phyloP scores from a whole-genome alignment of 2,888 invertebrate species.

The Nipponacmea schrenckii region DNA sequence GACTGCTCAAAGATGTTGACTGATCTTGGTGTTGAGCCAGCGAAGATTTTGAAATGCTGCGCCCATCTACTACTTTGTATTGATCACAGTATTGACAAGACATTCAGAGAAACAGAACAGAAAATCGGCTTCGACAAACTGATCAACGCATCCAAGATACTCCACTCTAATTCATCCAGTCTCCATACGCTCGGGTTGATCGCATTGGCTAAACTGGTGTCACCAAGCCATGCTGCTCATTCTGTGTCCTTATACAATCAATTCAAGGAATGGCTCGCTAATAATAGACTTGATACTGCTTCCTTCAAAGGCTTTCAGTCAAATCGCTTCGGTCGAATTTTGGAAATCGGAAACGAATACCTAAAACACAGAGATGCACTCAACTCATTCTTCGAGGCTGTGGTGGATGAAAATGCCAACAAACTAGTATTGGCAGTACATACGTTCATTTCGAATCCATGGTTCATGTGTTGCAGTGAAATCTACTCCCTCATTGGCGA shows the following conservation, averaged over 20 bases:
- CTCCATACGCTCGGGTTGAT: neutral
- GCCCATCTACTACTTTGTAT: neutral
- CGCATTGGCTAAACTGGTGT: neutral
- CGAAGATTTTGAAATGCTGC: too few species aligned
- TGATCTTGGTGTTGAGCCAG: too few species aligned
- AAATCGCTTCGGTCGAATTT: neutral
- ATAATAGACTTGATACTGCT: neutral
- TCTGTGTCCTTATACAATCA: neutral
- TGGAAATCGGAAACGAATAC: neutral
- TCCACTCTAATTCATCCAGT: neutral
- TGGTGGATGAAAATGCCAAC: neutral
- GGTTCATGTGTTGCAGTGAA: neutral
- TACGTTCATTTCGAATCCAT: neutral
- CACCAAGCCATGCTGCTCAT: neutral
- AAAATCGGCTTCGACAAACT: neutral
- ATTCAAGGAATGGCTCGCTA: neutral
- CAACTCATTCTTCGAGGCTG: neutral
- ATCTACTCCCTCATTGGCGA: neutral
- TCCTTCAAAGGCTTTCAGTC: neutral
- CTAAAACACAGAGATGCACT: neutral
- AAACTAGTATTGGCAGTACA: neutral
- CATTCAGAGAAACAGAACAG: neutral
- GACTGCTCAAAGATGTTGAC: too few species aligned
- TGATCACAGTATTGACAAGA: too few species aligned
- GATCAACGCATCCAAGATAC: neutral